Conservation (phyloP, 1,140 invertebrate species). For the Chironomus striatipennis region DNA sequence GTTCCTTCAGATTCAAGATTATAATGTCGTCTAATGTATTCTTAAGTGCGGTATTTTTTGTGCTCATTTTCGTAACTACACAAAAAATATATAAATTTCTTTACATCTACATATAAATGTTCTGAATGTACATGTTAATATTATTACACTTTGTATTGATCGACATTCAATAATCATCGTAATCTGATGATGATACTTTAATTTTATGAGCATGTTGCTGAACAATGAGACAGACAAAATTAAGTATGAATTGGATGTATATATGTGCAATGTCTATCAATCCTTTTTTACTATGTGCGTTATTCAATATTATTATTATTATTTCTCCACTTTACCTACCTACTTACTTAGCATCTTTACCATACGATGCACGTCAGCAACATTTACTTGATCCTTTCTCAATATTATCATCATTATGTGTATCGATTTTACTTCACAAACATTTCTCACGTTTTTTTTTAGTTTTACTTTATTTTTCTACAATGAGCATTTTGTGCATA, state of each 20-base stretch:
- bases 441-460: neutral
- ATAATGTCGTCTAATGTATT: slow-evolving; percentile 11
- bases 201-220: neutral
- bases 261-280: neutral
- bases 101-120: too few relatives aligned
- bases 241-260: too few relatives aligned
- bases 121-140: too few relatives aligned
- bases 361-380: slow-evolving; percentile 3
- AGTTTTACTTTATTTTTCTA: too few relatives aligned
- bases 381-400: neutral
- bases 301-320: slow-evolving; percentile 10
- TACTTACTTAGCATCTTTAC: neutral
- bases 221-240: too few relatives aligned
- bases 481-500: too few relatives aligned
- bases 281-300: neutral
- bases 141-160: too few relatives aligned
- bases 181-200: neutral
- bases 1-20: neutral
- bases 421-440: slow-evolving; percentile 1
- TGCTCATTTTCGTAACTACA: neutral
- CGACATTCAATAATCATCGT: neutral
- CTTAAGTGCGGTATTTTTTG: neutral
- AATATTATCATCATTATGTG: neutral
- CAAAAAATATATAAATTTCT: too few relatives aligned
- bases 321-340: neutral